These are phyloP conservation scores for Aphelocoma coerulescens DNA, from an alignment of 2,113 vertebrate genomes.

Conservation along the genomic window DNA sequence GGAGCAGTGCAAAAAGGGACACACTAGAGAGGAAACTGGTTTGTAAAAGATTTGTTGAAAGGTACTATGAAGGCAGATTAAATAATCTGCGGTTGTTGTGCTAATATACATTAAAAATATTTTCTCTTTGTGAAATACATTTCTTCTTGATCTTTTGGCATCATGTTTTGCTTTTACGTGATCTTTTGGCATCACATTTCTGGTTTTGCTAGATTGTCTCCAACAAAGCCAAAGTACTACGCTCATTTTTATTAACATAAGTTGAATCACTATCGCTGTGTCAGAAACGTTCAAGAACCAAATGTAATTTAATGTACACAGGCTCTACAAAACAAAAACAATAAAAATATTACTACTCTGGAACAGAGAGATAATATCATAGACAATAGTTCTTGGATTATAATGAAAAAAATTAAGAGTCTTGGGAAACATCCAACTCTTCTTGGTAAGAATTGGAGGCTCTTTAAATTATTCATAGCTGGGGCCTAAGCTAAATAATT, in stretches of 20 bases:
- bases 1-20: not conserved
- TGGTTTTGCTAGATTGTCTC: not conserved
- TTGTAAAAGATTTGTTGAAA: not conserved
- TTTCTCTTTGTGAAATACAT: not conserved
- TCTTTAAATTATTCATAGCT: not conserved
- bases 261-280: not conserved
- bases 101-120: not conserved
- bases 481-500: not conserved
- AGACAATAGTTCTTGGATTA: not conserved
- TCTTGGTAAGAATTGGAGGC: not conserved
- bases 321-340: not conserved
- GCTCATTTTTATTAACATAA: not conserved
- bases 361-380: not conserved
- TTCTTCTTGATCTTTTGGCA: not conserved
- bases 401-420: not conserved
- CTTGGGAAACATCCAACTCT: not conserved
- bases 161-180: not conserved
- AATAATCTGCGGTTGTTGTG: not conserved
- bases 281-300: not conserved
- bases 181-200: not conserved
- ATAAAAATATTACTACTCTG: not conserved
- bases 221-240: not conserved
- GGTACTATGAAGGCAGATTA: not conserved
- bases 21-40: not conserved
- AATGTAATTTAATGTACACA: not conserved